Base-by-base conservation (phyloP, 35 echinoderm and acorn worm genomes). In the Apostichopus parvimensis region DNA sequence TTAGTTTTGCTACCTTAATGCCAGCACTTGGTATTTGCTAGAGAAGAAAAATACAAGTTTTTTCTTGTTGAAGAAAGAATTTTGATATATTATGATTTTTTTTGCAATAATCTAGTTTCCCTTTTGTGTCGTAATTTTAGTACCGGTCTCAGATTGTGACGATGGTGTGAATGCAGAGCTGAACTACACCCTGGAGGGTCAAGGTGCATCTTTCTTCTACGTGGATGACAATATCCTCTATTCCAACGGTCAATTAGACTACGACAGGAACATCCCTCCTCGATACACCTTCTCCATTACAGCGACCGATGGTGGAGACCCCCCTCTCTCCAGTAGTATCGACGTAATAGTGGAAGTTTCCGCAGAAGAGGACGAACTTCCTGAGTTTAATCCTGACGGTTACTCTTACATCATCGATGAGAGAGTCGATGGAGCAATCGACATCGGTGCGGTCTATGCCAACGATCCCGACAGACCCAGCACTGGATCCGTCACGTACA, bases 391-490 rank as follows among this genome's bases (percentile, higher is more conserved):
- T 34, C 86, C 86, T 21, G 62, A 11, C 5, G 25, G n/a, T 23
- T 88, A 88, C 52, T 23, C 12, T 54, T 88, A 88, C 68, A 24
- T 53, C 24, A 66, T 88, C 13, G 86, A 88, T 13, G 86, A 88
- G n/a, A 57, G 6, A 15, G 21, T 57, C 14, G 11, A 34, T 6
- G 9, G 17, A 8, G 5, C 0, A 52, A 65, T 72, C 15, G 25
- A 71, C 12, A 11, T 88, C 3, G 86, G 86, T 24, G 86, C 86
- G 6, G 86, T 88, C 34, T 88, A 88, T 72, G 86, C 86, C 21
- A 88, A 26, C 60, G 86, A 88, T 88, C 61, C 21, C 25, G 86
- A 88, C 52, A 84, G 71, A 75, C 71, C 71, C 21, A 4, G 3
- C 1, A 18, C 11, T 7, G 71, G 17, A 18, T 14, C 6, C 2